Evolutionary conservation across 1,140 invertebrate species (phyloP), one percentile per base, ranked within the genome.

Genomic region (Aphaenogaster floridana): DNA sequence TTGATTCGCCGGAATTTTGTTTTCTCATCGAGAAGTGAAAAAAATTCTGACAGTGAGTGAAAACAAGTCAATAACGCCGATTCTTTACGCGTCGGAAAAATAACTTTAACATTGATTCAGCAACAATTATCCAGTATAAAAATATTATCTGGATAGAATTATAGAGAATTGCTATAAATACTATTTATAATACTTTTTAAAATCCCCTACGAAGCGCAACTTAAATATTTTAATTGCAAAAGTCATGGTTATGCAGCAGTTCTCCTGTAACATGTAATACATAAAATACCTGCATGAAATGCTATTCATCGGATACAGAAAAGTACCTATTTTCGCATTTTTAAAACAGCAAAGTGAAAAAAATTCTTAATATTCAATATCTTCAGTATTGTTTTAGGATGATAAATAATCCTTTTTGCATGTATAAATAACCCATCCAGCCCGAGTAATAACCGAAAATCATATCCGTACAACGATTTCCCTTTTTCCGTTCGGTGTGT

Each of bases 341-440:
- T 57, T 15, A 5, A 77, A 45, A 77, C 5, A 21, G 13, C 17
- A 59, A 61, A 4, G 52, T 39, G 13, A 3, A 13, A 61, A 77
- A n/a, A 42, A 59, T 17, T 28, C 13, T 77, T 15, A 13, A 28
- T n/a, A 77, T 77, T 21, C 39, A 28, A 17, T 77, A 59, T 45
- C 5, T 52, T 17, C 9, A 74, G 1, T 42, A 9, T 54, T 6
- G 17, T 21, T 13, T 77, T 17, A 21, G 17, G 11, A 52, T 36
- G 2, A 64, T 64, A 63, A 78, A 64, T 64, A 78, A 64, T 79
- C 1, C 17, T 21, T 64, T 64, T 50, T n/a, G 39, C 6, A 50
- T 8, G 34, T 7, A 15, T 52, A 78, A 78, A 42, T 63, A 64
- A 50, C 6, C 28, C 3, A 52, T 79, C 17, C 28, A 64, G 0